Evolutionary conservation across 2,797 vertebrate species (phyloP).

Genomic region (Benthosema pterotum): DNA sequence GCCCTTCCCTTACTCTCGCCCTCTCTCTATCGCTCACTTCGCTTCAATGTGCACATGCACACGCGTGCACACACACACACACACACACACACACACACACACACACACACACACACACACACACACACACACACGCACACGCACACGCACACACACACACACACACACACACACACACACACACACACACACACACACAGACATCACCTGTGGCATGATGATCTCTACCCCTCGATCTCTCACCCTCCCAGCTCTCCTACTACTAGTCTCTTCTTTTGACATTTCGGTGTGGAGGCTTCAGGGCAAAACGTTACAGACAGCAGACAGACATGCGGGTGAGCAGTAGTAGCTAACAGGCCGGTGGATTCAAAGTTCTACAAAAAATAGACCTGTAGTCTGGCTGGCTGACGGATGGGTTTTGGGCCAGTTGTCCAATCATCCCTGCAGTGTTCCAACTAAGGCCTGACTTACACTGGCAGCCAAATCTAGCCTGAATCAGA

Average conservation of each 20-base stretch:
- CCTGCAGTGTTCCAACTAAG: not conserved
- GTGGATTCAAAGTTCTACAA: slow-evolving; percentile 23
- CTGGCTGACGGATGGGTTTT: slow-evolving; percentile 21
- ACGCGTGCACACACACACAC: not conserved
- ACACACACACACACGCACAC: slow-evolving; percentile 17
- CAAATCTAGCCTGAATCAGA: too few species aligned
- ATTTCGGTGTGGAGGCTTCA: slow-evolving; percentile 7
- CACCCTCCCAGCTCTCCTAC: too few species aligned
- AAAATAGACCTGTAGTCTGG: slow-evolving; percentile 8
- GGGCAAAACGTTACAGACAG: slow-evolving; percentile 13
- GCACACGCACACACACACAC: slow-evolving; percentile 21
- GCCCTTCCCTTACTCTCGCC: not conserved
- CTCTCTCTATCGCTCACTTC: slow-evolving; percentile 38
- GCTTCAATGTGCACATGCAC: too few species aligned
- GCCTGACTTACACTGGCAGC: too few species aligned
- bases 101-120: slow-evolving; percentile 15
- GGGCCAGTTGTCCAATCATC: slow-evolving; percentile 22
- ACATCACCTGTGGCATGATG: not conserved
- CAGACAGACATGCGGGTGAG: too few species aligned
- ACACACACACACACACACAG: slow-evolving; percentile 7
- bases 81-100: slow-evolving; percentile 21
- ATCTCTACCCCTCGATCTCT: not conserved
- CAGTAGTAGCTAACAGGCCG: slow-evolving; percentile 1
- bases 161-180: slow-evolving; percentile 9
- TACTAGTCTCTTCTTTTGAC: not conserved